These are phyloP conservation scores for Epiblema foenella DNA, from an alignment of 2,888 invertebrate species.

Conservation along the genomic window DNA sequence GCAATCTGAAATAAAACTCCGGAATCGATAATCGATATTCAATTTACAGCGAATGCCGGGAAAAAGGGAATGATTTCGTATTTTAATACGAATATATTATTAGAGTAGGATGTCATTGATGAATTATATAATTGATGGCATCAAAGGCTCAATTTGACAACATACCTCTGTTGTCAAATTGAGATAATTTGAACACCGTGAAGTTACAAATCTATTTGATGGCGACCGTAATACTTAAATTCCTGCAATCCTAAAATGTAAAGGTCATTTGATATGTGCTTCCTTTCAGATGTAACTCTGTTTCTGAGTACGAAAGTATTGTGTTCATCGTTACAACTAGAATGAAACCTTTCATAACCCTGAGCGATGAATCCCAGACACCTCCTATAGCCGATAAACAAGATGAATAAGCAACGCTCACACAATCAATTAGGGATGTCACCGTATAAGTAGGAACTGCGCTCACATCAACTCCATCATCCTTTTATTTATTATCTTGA, in stretches of 20 bases:
- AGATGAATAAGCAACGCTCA: conserved; percentile 19
- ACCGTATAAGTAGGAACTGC: conserved; percentile 23
- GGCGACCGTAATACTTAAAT: too few species aligned
- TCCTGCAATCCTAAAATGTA: too few species aligned
- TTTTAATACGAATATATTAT: not conserved
- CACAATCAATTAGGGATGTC: conserved; percentile 32
- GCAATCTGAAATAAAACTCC: conserved; percentile 65
- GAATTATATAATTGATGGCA: not conserved
- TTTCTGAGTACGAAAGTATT: not conserved
- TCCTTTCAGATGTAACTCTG: not conserved
- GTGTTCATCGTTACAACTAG: not conserved
- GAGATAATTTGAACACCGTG: too few species aligned
- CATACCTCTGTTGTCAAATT: not conserved
- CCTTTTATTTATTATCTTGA: too few species aligned
- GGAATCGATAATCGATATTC: conserved; percentile 13
- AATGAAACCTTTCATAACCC: not conserved
- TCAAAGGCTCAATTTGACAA: too few species aligned
- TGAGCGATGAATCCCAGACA: not conserved
- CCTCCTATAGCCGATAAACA: not conserved
- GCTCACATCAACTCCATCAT: not conserved
- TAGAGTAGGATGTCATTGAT: not conserved
- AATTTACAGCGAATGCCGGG: conserved; percentile 5
- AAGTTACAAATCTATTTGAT: too few species aligned
- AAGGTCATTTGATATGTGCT: too few species aligned
- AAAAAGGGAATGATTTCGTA: not conserved